Evolutionary conservation across 2,888 invertebrate species (phyloP).

Genomic region (Panorpa germanica): DNA sequence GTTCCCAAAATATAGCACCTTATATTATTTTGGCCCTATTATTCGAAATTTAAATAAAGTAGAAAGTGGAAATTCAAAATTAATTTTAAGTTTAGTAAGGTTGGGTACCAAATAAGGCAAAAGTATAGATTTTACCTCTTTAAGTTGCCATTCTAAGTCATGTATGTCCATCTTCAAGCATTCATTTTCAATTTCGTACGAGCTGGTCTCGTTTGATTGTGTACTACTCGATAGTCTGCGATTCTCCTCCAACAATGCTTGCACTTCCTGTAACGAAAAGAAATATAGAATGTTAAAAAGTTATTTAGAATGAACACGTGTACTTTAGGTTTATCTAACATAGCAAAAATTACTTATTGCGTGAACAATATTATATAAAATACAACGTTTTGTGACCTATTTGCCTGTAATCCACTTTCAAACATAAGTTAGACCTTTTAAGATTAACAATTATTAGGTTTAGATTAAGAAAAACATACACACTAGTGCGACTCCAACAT

Average conservation of each 20-base stretch:
- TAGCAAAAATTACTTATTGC: too few relatives aligned
- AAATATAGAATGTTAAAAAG: slow-evolving; percentile 11
- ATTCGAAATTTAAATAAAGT: background rate
- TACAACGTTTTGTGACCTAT: too few relatives aligned
- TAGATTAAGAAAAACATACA: too few relatives aligned
- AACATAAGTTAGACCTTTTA: too few relatives aligned
- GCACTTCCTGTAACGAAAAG: slow-evolving; percentile 24
- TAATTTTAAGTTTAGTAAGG: slow-evolving; percentile 1
- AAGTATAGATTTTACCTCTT: slow-evolving; percentile 31
- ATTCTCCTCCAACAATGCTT: slow-evolving; percentile 24
- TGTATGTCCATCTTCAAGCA: slow-evolving; percentile 43
- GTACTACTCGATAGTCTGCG: slow-evolving; percentile 21
- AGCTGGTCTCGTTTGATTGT: slow-evolving; percentile 7
- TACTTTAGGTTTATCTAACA: too few relatives aligned
- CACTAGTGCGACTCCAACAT: too few relatives aligned
- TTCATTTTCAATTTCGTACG: slow-evolving; percentile 30
- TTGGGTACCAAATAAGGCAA: slow-evolving; percentile 2
- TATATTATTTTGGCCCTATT: background rate
- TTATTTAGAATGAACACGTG: too few relatives aligned
- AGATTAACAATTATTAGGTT: too few relatives aligned
- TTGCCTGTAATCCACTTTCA: too few relatives aligned
- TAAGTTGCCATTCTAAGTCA: slow-evolving; percentile 49
- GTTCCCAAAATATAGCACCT: slow-evolving; percentile 5
- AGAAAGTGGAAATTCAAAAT: background rate
- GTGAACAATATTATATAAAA: too few relatives aligned